These are phyloP conservation scores for Champsocephalus esox DNA, from an alignment of 2,797 vertebrate species.

Conservation along the genomic window DNA sequence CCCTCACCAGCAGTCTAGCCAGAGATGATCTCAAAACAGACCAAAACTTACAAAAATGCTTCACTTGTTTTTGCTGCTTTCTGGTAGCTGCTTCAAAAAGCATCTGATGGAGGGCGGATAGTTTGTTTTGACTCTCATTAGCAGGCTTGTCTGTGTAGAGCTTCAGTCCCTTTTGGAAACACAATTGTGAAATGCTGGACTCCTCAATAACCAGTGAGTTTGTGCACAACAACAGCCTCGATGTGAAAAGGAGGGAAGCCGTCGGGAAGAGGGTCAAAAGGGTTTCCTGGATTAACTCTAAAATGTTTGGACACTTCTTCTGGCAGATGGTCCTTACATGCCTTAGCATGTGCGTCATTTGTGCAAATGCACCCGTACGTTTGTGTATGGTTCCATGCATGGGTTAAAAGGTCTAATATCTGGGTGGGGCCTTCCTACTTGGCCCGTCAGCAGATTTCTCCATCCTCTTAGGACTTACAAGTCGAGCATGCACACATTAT, in stretches of 20 bases:
- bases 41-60: constrained; percentile 52
- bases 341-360: constrained; percentile 23
- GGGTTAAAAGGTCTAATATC: constrained; percentile 52
- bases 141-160: constrained; percentile 23
- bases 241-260: constrained; percentile 61
- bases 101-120: background rate
- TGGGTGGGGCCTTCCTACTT: constrained; percentile 69
- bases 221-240: constrained; percentile 54
- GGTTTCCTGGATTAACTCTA: constrained; percentile 73
- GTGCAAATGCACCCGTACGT: constrained; percentile 12
- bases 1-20: constrained; percentile 59
- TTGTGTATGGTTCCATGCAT: constrained; percentile 36
- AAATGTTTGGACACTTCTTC: constrained; percentile 41
- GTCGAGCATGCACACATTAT: constrained; percentile 24
- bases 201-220: constrained; percentile 41
- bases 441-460: constrained; percentile 64
- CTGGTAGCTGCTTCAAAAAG: constrained; percentile 20
- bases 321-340: constrained; percentile 35
- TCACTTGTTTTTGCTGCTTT: constrained; percentile 51
- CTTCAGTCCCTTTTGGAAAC: constrained; percentile 35
- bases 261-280: constrained; percentile 73
- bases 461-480: constrained; percentile 59
- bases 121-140: constrained; percentile 31
- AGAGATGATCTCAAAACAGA: constrained; percentile 74
- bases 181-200: constrained; percentile 57